phyloP scores from a whole-genome alignment of 1,140 invertebrate genomes.

The Panagrolaimus sp. region DNA sequence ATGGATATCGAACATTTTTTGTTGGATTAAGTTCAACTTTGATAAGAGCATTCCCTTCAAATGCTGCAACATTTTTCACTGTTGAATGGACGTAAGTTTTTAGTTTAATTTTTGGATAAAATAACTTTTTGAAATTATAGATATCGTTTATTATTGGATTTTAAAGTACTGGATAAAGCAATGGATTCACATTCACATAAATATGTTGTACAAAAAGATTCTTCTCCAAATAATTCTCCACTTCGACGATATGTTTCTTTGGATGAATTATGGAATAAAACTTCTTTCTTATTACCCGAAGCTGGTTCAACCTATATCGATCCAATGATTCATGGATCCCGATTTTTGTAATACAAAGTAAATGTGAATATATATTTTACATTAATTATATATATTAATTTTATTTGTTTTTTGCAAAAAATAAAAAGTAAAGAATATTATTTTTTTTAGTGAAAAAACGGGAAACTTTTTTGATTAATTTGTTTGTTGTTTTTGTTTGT shows the following conservation, averaged over 20 bases:
- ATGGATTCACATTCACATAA: slow-evolving; percentile 10
- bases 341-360: slow-evolving; percentile 38
- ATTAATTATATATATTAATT: too few species aligned
- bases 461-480: too few species aligned
- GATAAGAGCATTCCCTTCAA: slow-evolving; percentile 77
- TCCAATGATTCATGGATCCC: slow-evolving; percentile 50
- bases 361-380: too few species aligned
- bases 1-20: slow-evolving; percentile 65
- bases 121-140: too few species aligned
- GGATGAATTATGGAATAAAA: slow-evolving; percentile 38
- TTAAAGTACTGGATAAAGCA: slow-evolving; percentile 30
- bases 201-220: neutral
- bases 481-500: too few species aligned
- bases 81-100: slow-evolving; percentile 71
- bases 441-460: too few species aligned
- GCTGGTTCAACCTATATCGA: slow-evolving; percentile 54
- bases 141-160: slow-evolving; percentile 21
- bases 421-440: too few species aligned
- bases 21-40: slow-evolving; percentile 56
- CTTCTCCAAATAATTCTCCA: neutral
- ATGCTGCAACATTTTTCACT: slow-evolving; percentile 79
- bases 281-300: slow-evolving; percentile 49
- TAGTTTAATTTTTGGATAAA: too few species aligned
- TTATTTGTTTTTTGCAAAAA: too few species aligned
- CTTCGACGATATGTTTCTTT: slow-evolving; percentile 22